These are phyloP conservation scores for Sinella curviseta DNA, from an alignment of 1,140 invertebrate species.

Conservation along the genomic window DNA sequence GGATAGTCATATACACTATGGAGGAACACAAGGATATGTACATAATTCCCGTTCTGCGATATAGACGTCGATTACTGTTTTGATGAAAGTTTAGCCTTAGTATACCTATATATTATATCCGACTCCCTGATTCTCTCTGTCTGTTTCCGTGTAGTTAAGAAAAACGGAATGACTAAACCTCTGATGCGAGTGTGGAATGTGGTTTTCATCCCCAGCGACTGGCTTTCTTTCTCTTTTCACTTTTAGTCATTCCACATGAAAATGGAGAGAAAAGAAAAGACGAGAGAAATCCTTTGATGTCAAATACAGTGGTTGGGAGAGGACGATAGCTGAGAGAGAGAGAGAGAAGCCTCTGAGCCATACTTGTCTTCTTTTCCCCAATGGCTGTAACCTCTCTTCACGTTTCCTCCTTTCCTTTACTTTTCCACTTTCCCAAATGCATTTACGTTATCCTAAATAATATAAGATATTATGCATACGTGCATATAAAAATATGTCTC, in stretches of 20 bases:
- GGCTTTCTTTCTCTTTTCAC: background rate
- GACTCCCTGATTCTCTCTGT: background rate
- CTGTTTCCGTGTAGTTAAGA: constrained; percentile 11
- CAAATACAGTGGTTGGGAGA: constrained; percentile 16
- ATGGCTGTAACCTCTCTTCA: background rate
- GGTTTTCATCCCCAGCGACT: background rate
- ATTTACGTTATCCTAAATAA: too few relatives aligned
- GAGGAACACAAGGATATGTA: background rate
- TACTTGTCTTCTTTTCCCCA: constrained; percentile 13
- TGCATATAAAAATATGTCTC: too few relatives aligned
- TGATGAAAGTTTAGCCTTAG: background rate
- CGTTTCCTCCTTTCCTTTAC: background rate
- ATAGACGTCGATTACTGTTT: background rate
- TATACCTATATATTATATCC: too few relatives aligned
- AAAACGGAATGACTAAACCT: background rate
- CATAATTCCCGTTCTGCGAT: too few relatives aligned
- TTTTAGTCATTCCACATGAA: constrained; percentile 12
- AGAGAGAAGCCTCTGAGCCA: constrained; percentile 6
- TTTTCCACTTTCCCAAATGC: background rate
- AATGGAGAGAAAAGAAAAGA: constrained; percentile 17
- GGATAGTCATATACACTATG: background rate
- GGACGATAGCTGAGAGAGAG: background rate
- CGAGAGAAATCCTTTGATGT: constrained; percentile 23
- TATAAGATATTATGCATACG: too few relatives aligned
- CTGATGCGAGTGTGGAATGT: background rate